A percentile compares a stretch with the other conserved stretches of the same genome.
Conservation (phyloP, 2,113 vertebrate genomes). For the Oreocharis arfaki region DNA sequence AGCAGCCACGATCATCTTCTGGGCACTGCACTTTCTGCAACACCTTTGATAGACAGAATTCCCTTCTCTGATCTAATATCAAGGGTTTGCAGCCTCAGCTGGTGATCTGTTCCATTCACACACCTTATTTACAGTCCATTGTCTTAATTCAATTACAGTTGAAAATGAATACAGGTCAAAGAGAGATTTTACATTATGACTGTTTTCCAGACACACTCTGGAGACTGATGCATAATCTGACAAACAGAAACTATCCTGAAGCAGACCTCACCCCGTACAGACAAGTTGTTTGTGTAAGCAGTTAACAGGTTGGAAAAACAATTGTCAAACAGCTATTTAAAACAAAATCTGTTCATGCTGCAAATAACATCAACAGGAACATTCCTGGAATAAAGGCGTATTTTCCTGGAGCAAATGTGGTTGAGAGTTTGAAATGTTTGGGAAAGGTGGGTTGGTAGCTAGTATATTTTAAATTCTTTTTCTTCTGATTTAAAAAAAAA, state of each 20-base stretch:
- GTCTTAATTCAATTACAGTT: not conserved
- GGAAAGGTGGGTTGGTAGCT: not conserved
- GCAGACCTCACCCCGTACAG: not conserved
- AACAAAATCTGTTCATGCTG: not conserved
- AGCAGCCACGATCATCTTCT: not conserved
- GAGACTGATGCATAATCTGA: not conserved
- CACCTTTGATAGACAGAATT: not conserved
- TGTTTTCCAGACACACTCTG: not conserved
- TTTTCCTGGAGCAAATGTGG: not conserved
- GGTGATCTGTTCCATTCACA: not conserved
- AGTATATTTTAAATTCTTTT: not conserved
- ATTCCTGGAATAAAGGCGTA: not conserved
- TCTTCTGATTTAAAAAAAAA: not conserved
- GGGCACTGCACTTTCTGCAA: not conserved
- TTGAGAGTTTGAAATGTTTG: not conserved
- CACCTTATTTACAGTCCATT: not conserved
- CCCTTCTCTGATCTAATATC: not conserved
- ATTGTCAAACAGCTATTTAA: not conserved
- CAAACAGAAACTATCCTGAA: not conserved
- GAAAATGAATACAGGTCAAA: not conserved
- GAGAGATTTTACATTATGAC: not conserved
- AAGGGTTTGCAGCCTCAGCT: not conserved
- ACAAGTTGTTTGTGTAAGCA: not conserved
- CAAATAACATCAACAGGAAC: not conserved
- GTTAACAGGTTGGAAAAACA: not conserved